Evolutionary conservation across 2,797 vertebrate genomes (phyloP).

Genomic region (Oryzias dopingdopingensis): DNA sequence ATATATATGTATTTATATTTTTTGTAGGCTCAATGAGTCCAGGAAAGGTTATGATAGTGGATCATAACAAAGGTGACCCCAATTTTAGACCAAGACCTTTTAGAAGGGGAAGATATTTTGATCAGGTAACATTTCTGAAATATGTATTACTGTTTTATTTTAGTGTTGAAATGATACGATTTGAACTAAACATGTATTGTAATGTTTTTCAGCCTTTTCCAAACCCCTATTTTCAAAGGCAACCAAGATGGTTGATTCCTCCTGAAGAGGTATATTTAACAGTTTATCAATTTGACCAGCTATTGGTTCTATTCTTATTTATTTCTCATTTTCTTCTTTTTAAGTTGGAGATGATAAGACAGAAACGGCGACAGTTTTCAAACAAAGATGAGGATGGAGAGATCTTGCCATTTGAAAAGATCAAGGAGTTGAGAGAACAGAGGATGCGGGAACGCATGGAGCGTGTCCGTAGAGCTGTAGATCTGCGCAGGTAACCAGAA

Average conservation of each 20-base stretch:
- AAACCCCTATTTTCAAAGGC: constrained; percentile 69
- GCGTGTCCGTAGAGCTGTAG: constrained; percentile 86
- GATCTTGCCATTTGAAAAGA: constrained; percentile 96
- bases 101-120: constrained; percentile 85
- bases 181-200: constrained; percentile 1
- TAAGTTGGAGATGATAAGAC: constrained; percentile 85
- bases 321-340: not conserved
- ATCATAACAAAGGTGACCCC: constrained; percentile 83
- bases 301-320: not conserved
- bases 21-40: constrained; percentile 86
- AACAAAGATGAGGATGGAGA: constrained; percentile 83
- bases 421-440: constrained; percentile 98
- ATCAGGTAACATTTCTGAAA: constrained; percentile 81
- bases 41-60: constrained; percentile 80
- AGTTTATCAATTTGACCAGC: too few relatives aligned
- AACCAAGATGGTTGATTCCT: constrained; percentile 76
- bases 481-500: constrained; percentile 86
- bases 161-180: not conserved
- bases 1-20: too few relatives aligned
- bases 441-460: constrained; percentile 90
- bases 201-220: constrained; percentile 58
- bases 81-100: constrained; percentile 82
- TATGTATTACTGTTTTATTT: constrained; percentile 2
- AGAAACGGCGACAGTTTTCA: constrained; percentile 80
- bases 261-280: constrained; percentile 73